Conservation (phyloP, 2,113 vertebrate genomes). For the Strix uralensis region DNA sequence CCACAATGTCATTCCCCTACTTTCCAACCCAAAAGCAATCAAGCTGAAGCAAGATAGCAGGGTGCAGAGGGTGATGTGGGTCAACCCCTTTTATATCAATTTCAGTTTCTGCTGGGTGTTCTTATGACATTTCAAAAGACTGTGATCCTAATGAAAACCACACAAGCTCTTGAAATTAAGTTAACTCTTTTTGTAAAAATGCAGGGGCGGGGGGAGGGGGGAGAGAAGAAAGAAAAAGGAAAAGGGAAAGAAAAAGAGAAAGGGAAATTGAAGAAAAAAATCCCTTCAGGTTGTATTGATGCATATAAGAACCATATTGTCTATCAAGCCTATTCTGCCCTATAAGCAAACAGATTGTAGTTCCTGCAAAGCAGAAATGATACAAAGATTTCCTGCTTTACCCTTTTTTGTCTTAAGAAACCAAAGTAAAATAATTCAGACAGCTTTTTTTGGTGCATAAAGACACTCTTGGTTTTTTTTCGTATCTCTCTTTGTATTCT, state of each 20-base stretch:
- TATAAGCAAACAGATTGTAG: slow-evolving; percentile 36
- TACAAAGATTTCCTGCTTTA: background rate
- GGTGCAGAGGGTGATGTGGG: background rate
- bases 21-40: background rate
- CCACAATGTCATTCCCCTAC: background rate
- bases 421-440: background rate
- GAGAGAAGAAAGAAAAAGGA: background rate
- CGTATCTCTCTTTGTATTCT: background rate
- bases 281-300: slow-evolving; percentile 44
- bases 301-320: slow-evolving; percentile 63
- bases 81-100: slow-evolving; percentile 52
- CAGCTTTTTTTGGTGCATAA: background rate
- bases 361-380: background rate
- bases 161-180: slow-evolving; percentile 75
- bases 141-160: slow-evolving; percentile 80
- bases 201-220: background rate
- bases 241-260: background rate
- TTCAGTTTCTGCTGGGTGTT: slow-evolving; percentile 71
- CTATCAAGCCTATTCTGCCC: slow-evolving; percentile 16
- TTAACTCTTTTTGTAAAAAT: slow-evolving; percentile 67
- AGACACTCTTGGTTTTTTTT: background rate
- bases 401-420: background rate
- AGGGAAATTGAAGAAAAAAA: slow-evolving; percentile 19
- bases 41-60: background rate
- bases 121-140: slow-evolving; percentile 75